Evolutionary conservation across 2,113 vertebrate species (phyloP).

Genomic region (Bothrops jararaca): DNA sequence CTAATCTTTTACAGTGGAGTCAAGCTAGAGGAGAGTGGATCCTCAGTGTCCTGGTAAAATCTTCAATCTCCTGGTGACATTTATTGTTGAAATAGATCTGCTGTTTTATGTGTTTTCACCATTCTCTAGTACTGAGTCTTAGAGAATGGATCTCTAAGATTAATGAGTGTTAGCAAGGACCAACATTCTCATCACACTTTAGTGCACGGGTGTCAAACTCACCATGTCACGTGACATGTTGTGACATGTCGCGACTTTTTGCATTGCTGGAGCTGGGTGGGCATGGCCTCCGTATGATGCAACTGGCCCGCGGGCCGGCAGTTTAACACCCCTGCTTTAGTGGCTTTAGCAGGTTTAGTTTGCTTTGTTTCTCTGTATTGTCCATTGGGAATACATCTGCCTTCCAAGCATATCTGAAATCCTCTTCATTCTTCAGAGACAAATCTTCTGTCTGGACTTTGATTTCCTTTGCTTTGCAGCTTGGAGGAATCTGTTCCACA

Average conservation of each 20-base stretch:
- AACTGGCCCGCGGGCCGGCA: no score
- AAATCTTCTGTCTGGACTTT: background rate
- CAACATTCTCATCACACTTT: background rate
- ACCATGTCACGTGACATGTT: no score
- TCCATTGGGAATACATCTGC: background rate
- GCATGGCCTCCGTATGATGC: no score
- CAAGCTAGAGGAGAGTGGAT: background rate
- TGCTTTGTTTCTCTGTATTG: background rate
- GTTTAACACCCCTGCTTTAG: no score
- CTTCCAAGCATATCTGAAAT: background rate
- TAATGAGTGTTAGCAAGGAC: background rate
- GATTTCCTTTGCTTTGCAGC: background rate
- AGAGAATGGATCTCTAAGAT: no score
- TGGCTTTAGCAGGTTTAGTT: background rate
- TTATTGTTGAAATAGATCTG: background rate
- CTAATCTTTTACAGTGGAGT: background rate
- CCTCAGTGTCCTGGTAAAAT: background rate
- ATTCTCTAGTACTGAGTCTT: background rate
- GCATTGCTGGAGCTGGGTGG: no score
- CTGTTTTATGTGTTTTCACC: background rate
- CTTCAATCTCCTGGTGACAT: background rate
- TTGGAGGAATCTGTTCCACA: background rate
- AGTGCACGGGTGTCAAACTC: no score
- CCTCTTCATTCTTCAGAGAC: background rate
- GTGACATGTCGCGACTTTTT: no score